A percentile compares a stretch with the other conserved stretches of the same genome.
Evolutionary conservation across 1,140 invertebrate genomes (phyloP).

Genomic region (Charaxes varanes): DNA sequence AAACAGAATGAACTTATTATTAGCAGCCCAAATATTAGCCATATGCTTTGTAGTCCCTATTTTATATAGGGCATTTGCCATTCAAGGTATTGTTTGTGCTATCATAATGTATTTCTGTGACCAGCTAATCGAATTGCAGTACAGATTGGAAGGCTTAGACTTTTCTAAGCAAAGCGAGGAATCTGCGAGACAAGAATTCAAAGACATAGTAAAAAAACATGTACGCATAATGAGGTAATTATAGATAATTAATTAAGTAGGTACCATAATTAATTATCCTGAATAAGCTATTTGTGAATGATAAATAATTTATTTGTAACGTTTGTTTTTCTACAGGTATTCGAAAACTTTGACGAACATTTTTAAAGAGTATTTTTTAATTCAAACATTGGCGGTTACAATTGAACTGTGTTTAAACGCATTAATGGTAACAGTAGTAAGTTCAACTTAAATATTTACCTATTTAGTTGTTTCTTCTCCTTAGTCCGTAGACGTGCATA

Average conservation of each 20-base stretch:
- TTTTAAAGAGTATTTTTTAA: constrained; percentile 54
- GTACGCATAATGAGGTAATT: constrained; percentile 47
- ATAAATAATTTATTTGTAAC: too few relatives aligned
- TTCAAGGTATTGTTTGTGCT: constrained; percentile 51
- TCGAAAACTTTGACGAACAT: constrained; percentile 36
- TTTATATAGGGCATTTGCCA: constrained; percentile 40
- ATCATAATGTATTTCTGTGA: constrained; percentile 59
- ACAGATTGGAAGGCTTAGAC: constrained; percentile 29
- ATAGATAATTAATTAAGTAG: not conserved
- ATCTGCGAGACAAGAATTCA: constrained; percentile 34
- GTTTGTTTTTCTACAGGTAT: constrained; percentile 32
- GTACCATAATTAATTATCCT: too few relatives aligned
- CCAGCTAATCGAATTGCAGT: constrained; percentile 45
- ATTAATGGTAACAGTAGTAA: constrained; percentile 46
- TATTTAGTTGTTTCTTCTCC: too few relatives aligned
- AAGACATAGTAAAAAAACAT: constrained; percentile 47
- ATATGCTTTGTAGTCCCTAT: constrained; percentile 32
- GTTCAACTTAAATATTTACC: constrained; percentile 15
- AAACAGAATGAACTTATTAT: constrained; percentile 31
- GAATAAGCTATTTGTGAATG: too few relatives aligned
- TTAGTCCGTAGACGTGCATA: too few relatives aligned
- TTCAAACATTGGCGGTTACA: constrained; percentile 55
- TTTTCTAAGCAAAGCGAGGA: constrained; percentile 29
- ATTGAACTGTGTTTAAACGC: constrained; percentile 59
- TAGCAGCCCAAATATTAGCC: constrained; percentile 36